Evolutionary conservation across 2,888 invertebrate genomes (phyloP), one percentile per base, ranked within the genome.

Genomic region (Cryptocephalus primarius): DNA sequence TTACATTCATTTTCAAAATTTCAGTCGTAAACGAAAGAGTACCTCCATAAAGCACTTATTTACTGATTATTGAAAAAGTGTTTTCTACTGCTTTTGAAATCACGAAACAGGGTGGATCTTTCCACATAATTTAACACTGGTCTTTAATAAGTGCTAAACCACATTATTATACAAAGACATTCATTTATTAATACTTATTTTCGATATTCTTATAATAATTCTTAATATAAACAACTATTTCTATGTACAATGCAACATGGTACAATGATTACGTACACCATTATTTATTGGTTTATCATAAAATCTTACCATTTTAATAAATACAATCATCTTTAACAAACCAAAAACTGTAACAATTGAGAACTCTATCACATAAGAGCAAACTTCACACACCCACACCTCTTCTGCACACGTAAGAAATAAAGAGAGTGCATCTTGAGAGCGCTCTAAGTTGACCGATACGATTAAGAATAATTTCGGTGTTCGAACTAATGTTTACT

Each of bases 151-250:
- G 6, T 22, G 6, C 22, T 36, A 12, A 2, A 48, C 42, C 38
- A 22, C 34, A 9, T 39, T 49, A 47, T 59, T 67, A 68, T 70
- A 70, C 68, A 71, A 71, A 71, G 68, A 71, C 70, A 70, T 71
- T 71, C 68, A 70, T 69, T 36, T 69, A 66, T 62, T 66, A 66
- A 66, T 68, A 62, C 63, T 69, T 67, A 63, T 64, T 69, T 67
- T 68, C 67, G 67, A 66, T 68, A 68, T 64, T 65, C 64, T 66
- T 69, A 69, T 68, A 66, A 36, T 36, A 36, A 36, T 36, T 67
- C 65, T 67, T 67, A 67, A 64, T 68, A 69, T 70, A 69, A 70
- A 69, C 69, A 69, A 70, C 68, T 70, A 70, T 69, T 61, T 63
- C 66, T 69, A 70, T 70, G 56, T 70, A 70, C 70, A 70, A 68